Evolutionary conservation across 2,797 vertebrate genomes (phyloP), one percentile per base, ranked within the genome.

Genomic region (Lagodon rhomboides): DNA sequence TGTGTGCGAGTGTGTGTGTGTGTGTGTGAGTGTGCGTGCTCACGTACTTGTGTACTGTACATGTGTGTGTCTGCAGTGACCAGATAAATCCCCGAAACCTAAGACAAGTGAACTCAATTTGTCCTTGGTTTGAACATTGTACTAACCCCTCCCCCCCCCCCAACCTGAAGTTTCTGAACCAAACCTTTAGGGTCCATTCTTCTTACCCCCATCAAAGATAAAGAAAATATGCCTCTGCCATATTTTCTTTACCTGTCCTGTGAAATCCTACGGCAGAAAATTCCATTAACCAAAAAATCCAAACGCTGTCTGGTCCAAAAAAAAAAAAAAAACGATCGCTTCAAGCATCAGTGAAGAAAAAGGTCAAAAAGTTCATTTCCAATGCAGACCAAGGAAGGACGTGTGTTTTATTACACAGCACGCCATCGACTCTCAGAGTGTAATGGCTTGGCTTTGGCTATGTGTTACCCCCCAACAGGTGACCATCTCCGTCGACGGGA

Each of bases 401-500:
- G 85, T 91, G 79, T 94, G 88, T 74, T 90, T 84, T 79, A 80
- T 38, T 63, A 87, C 66, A 68, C 78, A 84, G 12, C 79, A 73
- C 16, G 0, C 2, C 1, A 65, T 85, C 87, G 2, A 82, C 34
- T 90, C 43, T 74, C 73, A 83, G 93, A 92, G 56, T 92, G 91
- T 95, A 93, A 94, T 92, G 85, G 87, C 84, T 81, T 69, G 92
- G 92, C 91, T 93, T 92, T 93, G 93, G 93, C 91, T 93, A 96
- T 97, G 97, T 97, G 96, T 96, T 98, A 93, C 96, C 95, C 96
- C 96, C 68, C 94, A 93, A 94, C 97, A 99, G 98, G 98, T 99
- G 82, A 99, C 98, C 84, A 99, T 99, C 94, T 99, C 98, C 75
- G 98, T 99, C 91, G 98, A 99, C 89, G 98, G 98, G 86, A 99